These are phyloP conservation scores for Drosophila cracens DNA, from an alignment of 2,888 invertebrate species.

Conservation along the genomic window DNA sequence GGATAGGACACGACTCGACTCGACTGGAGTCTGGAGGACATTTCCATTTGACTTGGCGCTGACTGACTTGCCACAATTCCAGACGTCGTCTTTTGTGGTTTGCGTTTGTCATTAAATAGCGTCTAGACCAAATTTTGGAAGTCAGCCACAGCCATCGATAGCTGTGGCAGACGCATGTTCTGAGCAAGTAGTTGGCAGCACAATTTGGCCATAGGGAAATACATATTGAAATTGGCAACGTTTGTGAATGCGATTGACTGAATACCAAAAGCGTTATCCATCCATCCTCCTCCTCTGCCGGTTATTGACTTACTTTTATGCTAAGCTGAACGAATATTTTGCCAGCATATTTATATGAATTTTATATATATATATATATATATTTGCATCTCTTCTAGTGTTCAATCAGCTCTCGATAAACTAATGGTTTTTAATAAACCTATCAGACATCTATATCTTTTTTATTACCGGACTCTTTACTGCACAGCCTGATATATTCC, in stretches of 20 bases:
- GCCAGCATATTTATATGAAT: conserved; percentile 7
- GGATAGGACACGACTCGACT: conserved; percentile 12
- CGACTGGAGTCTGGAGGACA: conserved; percentile 8
- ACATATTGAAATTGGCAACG: conserved; percentile 67
- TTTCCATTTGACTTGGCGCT: conserved; percentile 77
- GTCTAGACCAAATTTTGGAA: conserved; percentile 67
- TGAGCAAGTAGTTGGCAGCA: conserved; percentile 51
- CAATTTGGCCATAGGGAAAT: conserved; percentile 62
- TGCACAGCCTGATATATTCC: neutral
- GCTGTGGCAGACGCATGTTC: conserved; percentile 38
- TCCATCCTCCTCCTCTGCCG: conserved; percentile 1
- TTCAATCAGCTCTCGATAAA: conserved; percentile 1
- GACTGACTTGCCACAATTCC: conserved; percentile 70
- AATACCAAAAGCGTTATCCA: conserved; percentile 47
- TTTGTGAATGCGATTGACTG: conserved; percentile 50
- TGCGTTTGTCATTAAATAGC: conserved; percentile 75
- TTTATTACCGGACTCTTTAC: neutral
- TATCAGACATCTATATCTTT: neutral
- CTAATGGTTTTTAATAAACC: neutral
- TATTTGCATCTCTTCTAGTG: neutral
- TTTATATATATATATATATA: neutral
- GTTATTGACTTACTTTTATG: conserved; percentile 52
- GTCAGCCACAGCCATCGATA: conserved; percentile 62
- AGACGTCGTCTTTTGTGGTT: conserved; percentile 67
- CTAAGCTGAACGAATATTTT: conserved; percentile 38